Evolutionary conservation across 2,888 invertebrate species (phyloP), one percentile per base, ranked within the genome.

Genomic region (Eupithecia tripunctaria): DNA sequence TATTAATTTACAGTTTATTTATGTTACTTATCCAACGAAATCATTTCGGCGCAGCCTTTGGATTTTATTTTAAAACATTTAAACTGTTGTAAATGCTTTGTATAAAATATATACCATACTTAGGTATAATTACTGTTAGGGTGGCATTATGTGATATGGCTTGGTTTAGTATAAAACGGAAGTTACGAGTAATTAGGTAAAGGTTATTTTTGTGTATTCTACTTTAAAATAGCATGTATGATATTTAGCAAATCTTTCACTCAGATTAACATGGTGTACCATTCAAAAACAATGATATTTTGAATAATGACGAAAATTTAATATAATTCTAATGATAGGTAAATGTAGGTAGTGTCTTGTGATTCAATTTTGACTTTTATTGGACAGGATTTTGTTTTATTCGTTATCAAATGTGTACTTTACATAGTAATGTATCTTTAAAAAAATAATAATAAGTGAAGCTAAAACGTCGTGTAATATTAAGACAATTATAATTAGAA

Each of bases 111-210:
- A 8, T 62, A 64, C 38, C 6, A 25, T 64, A 64, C 21, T 14
- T 38, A 64, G 15, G 14, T 36, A 21, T 64, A 38, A 47, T 51
- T 66, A 56, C 7, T 25, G 27, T 76, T 71, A 75, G 63, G 78
- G 81, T 51, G 86, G 86, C 87, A 82, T 87, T 86, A 72, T 89
- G 89, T 89, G 89, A 89, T 89, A 89, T 85, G 80, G 89, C 88
- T 88, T 86, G 81, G 81, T 82, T 62, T 67, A 66, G 12, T 67
- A 59, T 69, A 64, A 72, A 72, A 18, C 21, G n/a, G 36, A 63
- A 29, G 36, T 69, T 47, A 21, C 56, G 56, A 56, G 56, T 51
- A 38, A 38, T 43, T 47, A 65, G 59, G 27, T 68, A 38, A 65
- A 56, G 6, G 36, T 56, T 67, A 67, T 51, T 70, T 70, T 70